Conservation (phyloP, 2,888 invertebrate species). For the Orthosia incerta region DNA sequence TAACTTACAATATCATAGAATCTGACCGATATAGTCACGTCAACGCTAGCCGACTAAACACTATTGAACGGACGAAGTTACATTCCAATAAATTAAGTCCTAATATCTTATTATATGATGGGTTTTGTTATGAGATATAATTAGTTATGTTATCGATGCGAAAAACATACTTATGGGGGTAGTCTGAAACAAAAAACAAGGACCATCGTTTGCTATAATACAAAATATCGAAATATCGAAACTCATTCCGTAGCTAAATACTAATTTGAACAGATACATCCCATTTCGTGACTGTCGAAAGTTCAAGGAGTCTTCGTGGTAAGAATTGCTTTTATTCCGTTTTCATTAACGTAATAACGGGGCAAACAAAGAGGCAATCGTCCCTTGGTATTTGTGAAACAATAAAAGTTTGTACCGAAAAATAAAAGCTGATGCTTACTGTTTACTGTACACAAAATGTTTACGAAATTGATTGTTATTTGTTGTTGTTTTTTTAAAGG, state of each 20-base stretch:
- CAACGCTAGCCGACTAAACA: no score
- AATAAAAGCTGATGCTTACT: conserved; percentile 27
- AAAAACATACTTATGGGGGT: no score
- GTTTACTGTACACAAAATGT: conserved; percentile 26
- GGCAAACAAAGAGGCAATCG: conserved; percentile 61
- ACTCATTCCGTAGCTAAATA: conserved; percentile 58
- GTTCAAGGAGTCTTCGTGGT: conserved; percentile 80
- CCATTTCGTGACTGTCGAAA: conserved; percentile 78
- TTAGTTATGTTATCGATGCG: no score
- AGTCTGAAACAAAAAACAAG: background rate
- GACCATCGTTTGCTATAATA: conserved; percentile 6
- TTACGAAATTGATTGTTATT: conserved; percentile 39
- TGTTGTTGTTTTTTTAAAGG: conserved; percentile 1
- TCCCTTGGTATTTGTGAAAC: conserved; percentile 48
- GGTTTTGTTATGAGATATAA: no score
- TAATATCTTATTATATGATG: background rate
- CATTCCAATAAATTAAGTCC: background rate
- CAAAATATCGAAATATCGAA: conserved; percentile 26
- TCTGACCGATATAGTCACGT: no score
- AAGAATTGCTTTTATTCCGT: conserved; percentile 74
- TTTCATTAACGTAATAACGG: conserved; percentile 69
- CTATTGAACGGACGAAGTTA: background rate
- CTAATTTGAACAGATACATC: conserved; percentile 70
- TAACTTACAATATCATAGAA: background rate
- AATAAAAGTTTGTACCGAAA: conserved; percentile 56